Evolutionary conservation across 2,113 vertebrate species (phyloP), one percentile per base, ranked within the genome.

Genomic region (Telmatochromis brichardi): DNA sequence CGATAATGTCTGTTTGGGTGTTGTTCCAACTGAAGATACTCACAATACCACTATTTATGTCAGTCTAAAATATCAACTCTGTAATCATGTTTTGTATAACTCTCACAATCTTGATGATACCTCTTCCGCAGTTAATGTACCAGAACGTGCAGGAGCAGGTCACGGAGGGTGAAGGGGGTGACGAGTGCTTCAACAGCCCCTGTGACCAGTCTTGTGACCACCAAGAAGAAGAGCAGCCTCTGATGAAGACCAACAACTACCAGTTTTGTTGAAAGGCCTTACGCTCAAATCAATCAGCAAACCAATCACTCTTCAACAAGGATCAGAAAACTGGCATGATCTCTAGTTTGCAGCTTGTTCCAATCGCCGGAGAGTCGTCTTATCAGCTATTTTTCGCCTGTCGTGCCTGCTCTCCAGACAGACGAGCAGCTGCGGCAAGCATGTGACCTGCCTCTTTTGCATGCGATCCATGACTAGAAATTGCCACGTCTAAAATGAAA

Each of bases 191-290:
- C 1, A 95, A 97, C 47, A 96, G 96, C 93, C 97, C 97, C 93
- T 98, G 96, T 2, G 97, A 98, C 86, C 96, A 92, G 89, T 97
- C 97, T 95, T 98, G 97, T 4, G 98, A 98, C 86, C 96, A 95
- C 7, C 96, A 95, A 84, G 97, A 97, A 54, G 94, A 94, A 0
- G 94, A 96, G 84, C 97, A 98, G 91, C 97, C 97, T 23, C 96
- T 98, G 88, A 96, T 98, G 95, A 98, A 98, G 90, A 96, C 97
- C 90, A 99, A 99, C 94, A 98, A 98, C 95, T 99, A 99, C 50
- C 98, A 99, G 97, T 98, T 99, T 94, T 98, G 97, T 92, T 99
- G 96, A 96, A 86, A 76, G 21, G 12, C 28, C 65, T 14, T 6
- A 35, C 11, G 4, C 14, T 23, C 65, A 23, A 42, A 63, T 47